phyloP scores from a whole-genome alignment of 2,113 vertebrate genomes.

The Oxygymnocypris stewartii region DNA sequence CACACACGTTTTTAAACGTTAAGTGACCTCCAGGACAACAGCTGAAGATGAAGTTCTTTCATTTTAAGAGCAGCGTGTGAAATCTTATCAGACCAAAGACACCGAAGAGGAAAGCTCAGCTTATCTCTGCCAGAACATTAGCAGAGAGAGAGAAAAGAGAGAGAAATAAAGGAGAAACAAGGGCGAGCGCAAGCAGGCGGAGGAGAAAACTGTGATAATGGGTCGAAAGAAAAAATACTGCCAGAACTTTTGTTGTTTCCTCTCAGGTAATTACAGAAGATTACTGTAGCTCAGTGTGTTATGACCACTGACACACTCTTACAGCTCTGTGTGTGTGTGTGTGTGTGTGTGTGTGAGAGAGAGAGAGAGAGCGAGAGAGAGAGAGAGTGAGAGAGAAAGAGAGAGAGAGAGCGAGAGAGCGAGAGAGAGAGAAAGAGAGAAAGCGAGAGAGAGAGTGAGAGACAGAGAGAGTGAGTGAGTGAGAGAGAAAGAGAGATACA shows the following conservation, averaged over 20 bases:
- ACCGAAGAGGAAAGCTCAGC: background rate
- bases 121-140: background rate
- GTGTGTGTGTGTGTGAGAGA: background rate
- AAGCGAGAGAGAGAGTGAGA: too few species aligned
- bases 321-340: too few species aligned
- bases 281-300: constrained; percentile 3
- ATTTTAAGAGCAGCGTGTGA: constrained; percentile 19
- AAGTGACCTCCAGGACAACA: background rate
- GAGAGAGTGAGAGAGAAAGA: background rate
- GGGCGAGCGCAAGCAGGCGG: background rate
- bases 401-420: too few species aligned
- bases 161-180: background rate
- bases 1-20: constrained; percentile 1
- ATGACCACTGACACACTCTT: constrained; percentile 13
- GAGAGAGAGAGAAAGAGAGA: too few species aligned
- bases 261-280: constrained; percentile 13
- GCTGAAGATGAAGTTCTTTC: constrained; percentile 25
- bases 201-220: background rate
- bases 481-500: too few species aligned
- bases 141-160: background rate
- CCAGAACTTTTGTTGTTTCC: constrained; percentile 25
- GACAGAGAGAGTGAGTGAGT: too few species aligned
- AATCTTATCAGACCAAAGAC: constrained; percentile 3
- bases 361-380: background rate
- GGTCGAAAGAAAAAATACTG: background rate